Evolutionary conservation across 2,888 invertebrate genomes (phyloP).

Genomic region (Lysandra bellargus): DNA sequence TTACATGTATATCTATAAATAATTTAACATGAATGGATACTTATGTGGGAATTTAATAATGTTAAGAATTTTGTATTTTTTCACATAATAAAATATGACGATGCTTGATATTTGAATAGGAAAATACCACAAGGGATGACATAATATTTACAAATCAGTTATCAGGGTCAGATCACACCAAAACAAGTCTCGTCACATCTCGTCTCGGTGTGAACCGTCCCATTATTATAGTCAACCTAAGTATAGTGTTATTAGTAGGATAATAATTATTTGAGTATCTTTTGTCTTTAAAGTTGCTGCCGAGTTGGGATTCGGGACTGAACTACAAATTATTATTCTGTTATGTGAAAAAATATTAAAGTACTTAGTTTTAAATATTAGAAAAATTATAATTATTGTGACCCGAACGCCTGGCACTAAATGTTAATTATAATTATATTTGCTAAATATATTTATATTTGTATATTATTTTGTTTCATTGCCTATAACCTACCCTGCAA

Average conservation of each 20-base stretch:
- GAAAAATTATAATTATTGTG: conserved; percentile 30
- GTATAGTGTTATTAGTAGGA: too few relatives aligned
- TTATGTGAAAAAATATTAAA: conserved; percentile 37
- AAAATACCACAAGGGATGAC: too few relatives aligned
- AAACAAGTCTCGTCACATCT: too few relatives aligned
- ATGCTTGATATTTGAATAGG: too few relatives aligned
- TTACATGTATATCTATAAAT: conserved; percentile 23
- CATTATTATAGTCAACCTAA: too few relatives aligned
- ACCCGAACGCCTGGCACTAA: conserved; percentile 56
- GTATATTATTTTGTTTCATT: conserved; percentile 49
- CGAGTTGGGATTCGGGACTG: neutral
- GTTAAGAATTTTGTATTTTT: conserved; percentile 16
- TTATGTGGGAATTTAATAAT: conserved; percentile 25
- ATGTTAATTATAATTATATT: conserved; percentile 55
- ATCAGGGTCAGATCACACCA: too few relatives aligned
- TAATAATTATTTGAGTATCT: neutral
- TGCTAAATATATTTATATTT: conserved; percentile 77
- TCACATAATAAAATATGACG: neutral
- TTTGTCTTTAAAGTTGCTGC: neutral
- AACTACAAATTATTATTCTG: conserved; percentile 26
- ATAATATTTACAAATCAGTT: too few relatives aligned
- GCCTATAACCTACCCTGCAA: too few relatives aligned
- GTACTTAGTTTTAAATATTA: neutral
- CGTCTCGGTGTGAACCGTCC: too few relatives aligned
- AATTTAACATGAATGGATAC: conserved; percentile 14